Evolutionary conservation across 2,797 vertebrate species (phyloP).

Genomic region (Anguilla anguilla): DNA sequence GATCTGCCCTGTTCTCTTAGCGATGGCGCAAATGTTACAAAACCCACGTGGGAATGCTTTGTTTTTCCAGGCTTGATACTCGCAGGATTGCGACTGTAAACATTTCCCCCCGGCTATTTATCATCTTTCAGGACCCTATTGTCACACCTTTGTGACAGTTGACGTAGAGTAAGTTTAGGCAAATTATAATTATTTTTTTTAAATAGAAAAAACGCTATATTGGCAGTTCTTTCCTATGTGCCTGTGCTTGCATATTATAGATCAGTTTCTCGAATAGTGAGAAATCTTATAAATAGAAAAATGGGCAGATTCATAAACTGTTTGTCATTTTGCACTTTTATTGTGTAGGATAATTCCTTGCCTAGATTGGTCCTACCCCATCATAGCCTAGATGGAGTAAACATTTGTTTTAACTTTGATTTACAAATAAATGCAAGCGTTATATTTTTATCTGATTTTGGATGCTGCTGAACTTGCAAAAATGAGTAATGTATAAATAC

Average conservation of each 20-base stretch:
- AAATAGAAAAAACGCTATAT: background rate
- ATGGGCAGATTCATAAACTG: too few relatives aligned
- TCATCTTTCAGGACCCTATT: constrained; percentile 21
- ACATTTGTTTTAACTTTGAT: too few relatives aligned
- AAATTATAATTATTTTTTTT: background rate
- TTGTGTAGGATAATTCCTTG: too few relatives aligned
- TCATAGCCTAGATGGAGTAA: too few relatives aligned
- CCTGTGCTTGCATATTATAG: background rate
- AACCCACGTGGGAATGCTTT: constrained; percentile 59
- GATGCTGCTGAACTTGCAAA: too few relatives aligned
- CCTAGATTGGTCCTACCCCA: too few relatives aligned
- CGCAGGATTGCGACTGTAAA: constrained; percentile 47
- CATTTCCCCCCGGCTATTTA: constrained; percentile 38
- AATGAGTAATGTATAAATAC: too few relatives aligned
- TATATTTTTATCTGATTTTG: too few relatives aligned
- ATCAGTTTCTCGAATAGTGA: background rate
- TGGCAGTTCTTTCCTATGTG: background rate
- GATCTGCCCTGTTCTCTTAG: constrained; percentile 59
- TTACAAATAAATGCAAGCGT: too few relatives aligned
- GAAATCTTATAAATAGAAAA: background rate
- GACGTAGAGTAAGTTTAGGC: constrained; percentile 8
- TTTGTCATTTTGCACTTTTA: too few relatives aligned
- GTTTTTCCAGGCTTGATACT: constrained; percentile 37
- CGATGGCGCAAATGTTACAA: constrained; percentile 63
- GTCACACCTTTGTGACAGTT: constrained; percentile 27